phyloP scores from a whole-genome alignment of 1,140 invertebrate species.

The Pogonognathellus flavescens region DNA sequence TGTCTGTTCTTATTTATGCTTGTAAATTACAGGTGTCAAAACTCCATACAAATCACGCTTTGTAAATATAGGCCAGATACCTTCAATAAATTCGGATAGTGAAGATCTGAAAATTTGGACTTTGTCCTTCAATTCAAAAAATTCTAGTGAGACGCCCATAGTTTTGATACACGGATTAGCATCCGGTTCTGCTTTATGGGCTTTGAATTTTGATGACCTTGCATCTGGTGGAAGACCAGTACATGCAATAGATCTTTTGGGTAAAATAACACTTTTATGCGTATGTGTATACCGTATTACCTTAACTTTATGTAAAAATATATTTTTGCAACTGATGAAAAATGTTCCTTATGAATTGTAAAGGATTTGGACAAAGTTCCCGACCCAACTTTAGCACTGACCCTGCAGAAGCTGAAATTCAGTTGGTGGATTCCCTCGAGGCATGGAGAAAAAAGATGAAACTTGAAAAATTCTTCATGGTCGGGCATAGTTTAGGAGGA shows the following conservation, averaged over 20 bases:
- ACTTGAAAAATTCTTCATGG: constrained; percentile 87
- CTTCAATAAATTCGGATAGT: constrained; percentile 71
- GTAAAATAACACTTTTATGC: constrained; percentile 70
- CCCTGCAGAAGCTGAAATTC: constrained; percentile 84
- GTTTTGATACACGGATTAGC: constrained; percentile 94
- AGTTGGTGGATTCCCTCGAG: constrained; percentile 93
- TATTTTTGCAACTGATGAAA: too few relatives aligned
- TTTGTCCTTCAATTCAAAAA: constrained; percentile 84
- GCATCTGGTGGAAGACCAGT: constrained; percentile 79
- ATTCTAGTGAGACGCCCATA: constrained; percentile 81
- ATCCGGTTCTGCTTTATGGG: constrained; percentile 91
- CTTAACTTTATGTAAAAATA: too few relatives aligned
- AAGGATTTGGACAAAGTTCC: constrained; percentile 93
- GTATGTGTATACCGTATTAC: too few relatives aligned
- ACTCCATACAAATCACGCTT: constrained; percentile 83
- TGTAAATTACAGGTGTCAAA: constrained; percentile 78
- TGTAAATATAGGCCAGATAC: constrained; percentile 86
- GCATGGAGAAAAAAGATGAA: constrained; percentile 93
- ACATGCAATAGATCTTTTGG: constrained; percentile 93
- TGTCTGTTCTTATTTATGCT: too few relatives aligned
- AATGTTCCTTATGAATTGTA: too few relatives aligned
- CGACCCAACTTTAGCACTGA: constrained; percentile 86
- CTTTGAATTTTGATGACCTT: constrained; percentile 86
- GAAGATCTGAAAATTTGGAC: constrained; percentile 79
- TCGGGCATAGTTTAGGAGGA: constrained; percentile 96